These are phyloP conservation scores for silkworm (Bombyx mori) DNA, from an alignment of 1,140 invertebrate genomes.

Conservation along the genomic window DNA sequence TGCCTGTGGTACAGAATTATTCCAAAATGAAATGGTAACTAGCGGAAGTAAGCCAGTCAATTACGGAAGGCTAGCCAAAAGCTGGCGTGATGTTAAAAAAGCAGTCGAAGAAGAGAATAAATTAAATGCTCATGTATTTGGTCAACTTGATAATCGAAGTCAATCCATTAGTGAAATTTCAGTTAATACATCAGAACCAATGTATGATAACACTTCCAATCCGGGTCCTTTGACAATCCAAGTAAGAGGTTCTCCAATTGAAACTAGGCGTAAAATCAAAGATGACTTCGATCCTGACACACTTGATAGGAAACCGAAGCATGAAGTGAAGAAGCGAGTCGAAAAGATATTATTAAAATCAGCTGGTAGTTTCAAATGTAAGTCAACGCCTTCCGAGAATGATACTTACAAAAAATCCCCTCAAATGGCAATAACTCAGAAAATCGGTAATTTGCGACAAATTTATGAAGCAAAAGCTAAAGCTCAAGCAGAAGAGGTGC, in stretches of 20 bases:
- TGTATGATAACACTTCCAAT: slow-evolving; percentile 67
- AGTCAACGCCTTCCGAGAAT: slow-evolving; percentile 28
- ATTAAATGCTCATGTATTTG: slow-evolving; percentile 3
- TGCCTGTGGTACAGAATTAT: slow-evolving; percentile 44
- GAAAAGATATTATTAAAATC: slow-evolving; percentile 72
- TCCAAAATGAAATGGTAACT: slow-evolving; percentile 22
- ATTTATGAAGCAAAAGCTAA: slow-evolving; percentile 81
- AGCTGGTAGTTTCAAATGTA: slow-evolving; percentile 76
- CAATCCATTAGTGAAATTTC: slow-evolving; percentile 30
- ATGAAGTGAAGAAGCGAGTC: slow-evolving; percentile 44
- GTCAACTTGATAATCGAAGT: slow-evolving; percentile 9
- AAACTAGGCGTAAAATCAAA: slow-evolving; percentile 33
- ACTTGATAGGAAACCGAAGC: slow-evolving; percentile 80
- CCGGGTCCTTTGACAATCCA: slow-evolving; percentile 81
- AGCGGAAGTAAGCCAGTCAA: slow-evolving; percentile 20
- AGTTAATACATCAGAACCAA: slow-evolving; percentile 67
- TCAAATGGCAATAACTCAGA: slow-evolving; percentile 46
- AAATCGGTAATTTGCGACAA: slow-evolving; percentile 79
- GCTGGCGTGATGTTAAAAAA: slow-evolving; percentile 55
- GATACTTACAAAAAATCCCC: slow-evolving; percentile 33
- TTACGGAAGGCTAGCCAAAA: slow-evolving; percentile 36
- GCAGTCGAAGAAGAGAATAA: slow-evolving; percentile 21
- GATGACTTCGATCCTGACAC: slow-evolving; percentile 89
- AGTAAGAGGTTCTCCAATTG: slow-evolving; percentile 76
- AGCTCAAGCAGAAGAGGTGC: slow-evolving; percentile 34